Evolutionary conservation across 2,113 vertebrate genomes (phyloP).

Genomic region (Platysteira castanea): DNA sequence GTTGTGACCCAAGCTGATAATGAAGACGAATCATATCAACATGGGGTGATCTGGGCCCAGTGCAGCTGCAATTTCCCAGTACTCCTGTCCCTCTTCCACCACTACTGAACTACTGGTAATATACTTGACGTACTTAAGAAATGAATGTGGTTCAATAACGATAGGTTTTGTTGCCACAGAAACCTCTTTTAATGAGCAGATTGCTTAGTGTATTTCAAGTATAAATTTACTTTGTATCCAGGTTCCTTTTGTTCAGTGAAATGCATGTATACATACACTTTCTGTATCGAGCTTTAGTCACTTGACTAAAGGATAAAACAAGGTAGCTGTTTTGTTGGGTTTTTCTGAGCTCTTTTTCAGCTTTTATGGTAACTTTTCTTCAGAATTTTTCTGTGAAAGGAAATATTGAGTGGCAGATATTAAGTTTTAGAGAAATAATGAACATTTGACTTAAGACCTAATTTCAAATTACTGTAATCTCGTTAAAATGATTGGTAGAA

Average conservation of each 20-base stretch:
- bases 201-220: background rate
- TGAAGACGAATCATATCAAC: background rate
- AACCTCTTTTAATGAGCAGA: background rate
- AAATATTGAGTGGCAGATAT: background rate
- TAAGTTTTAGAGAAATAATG: background rate
- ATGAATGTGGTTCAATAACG: background rate
- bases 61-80: background rate
- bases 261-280: background rate
- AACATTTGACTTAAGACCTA: background rate
- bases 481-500: background rate
- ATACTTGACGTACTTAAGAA: background rate
- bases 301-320: background rate
- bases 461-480: background rate
- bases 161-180: background rate
- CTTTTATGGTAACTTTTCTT: background rate
- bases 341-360: background rate
- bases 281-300: background rate
- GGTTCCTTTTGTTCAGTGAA: background rate
- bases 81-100: background rate
- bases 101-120: background rate
- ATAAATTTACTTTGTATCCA: background rate
- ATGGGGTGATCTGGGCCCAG: background rate
- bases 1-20: background rate
- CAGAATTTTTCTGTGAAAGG: background rate
- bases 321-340: background rate